Conservation (phyloP, 1,140 invertebrate genomes). For the Drosophila yakuba region DNA sequence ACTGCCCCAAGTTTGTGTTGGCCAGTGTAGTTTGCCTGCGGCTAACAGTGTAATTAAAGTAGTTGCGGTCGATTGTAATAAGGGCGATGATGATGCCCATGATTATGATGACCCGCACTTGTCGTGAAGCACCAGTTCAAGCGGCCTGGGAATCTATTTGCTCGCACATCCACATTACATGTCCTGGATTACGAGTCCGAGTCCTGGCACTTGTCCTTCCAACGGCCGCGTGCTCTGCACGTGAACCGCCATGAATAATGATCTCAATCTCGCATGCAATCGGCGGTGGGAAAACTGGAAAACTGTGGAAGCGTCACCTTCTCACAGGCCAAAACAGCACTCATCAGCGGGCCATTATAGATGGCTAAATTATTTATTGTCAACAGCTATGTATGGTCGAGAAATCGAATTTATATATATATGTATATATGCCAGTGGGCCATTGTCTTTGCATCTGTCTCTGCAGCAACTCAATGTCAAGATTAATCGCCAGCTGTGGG, state of each 20-base stretch:
- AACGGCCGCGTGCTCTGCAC: conserved; percentile 73
- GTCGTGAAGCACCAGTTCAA: conserved; percentile 50
- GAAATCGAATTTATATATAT: conserved; percentile 47
- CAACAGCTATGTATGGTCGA: conserved; percentile 36
- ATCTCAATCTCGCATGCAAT: conserved; percentile 61
- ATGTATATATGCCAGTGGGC: conserved; percentile 29
- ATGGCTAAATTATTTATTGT: conserved; percentile 71
- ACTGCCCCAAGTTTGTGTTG: conserved; percentile 9
- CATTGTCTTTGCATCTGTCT: conserved; percentile 13
- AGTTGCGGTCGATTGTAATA: conserved; percentile 61
- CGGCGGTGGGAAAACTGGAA: neutral
- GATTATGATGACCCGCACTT: conserved; percentile 70
- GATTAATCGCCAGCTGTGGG: conserved; percentile 80
- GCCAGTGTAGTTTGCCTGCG: conserved; percentile 39
- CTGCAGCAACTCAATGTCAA: conserved; percentile 68
- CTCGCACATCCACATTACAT: conserved; percentile 19
- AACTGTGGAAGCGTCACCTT: neutral
- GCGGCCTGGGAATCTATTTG: conserved; percentile 54
- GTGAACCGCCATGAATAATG: conserved; percentile 65
- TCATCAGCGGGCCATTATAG: conserved; percentile 23
- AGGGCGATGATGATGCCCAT: conserved; percentile 40
- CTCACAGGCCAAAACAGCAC: conserved; percentile 17
- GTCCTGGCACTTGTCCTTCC: conserved; percentile 54
- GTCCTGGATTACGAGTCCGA: conserved; percentile 32
- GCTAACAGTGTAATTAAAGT: conserved; percentile 77